A percentile compares a stretch with the other conserved stretches of the same genome.
These are phyloP conservation scores for Oxyura jamaicensis DNA, from an alignment of 2,113 vertebrate species.

Conservation along the genomic window DNA sequence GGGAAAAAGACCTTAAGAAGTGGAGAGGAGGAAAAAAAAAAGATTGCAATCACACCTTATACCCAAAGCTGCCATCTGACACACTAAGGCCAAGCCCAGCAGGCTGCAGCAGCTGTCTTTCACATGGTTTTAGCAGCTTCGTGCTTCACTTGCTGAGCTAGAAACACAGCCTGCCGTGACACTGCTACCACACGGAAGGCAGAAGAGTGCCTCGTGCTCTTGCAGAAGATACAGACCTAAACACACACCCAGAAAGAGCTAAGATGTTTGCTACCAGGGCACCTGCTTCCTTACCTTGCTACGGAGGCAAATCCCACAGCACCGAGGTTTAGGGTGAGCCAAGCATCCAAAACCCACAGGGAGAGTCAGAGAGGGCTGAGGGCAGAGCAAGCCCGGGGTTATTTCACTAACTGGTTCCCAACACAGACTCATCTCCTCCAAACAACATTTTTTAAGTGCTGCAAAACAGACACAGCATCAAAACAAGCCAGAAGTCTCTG, in stretches of 20 bases:
- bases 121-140: not conserved
- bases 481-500: slow-evolving; percentile 9
- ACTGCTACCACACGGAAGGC: not conserved
- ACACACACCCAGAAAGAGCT: not conserved
- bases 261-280: not conserved
- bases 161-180: not conserved
- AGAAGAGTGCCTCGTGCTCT: not conserved
- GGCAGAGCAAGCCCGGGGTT: not conserved
- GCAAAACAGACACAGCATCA: not conserved
- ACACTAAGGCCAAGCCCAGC: not conserved
- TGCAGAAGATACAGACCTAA: not conserved
- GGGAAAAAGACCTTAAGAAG: not conserved
- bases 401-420: not conserved
- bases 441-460: not conserved
- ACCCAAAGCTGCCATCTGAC: not conserved
- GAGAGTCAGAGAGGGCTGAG: not conserved
- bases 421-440: not conserved
- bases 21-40: not conserved
- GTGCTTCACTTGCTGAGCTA: not conserved
- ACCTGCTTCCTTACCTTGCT: not conserved
- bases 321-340: not conserved
- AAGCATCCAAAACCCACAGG: not conserved
- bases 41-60: not conserved
- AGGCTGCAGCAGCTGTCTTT: not conserved
- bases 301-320: not conserved